These are phyloP conservation scores for Stigmatopora nigra DNA, from an alignment of 2,113 vertebrate species.

Conservation along the genomic window DNA sequence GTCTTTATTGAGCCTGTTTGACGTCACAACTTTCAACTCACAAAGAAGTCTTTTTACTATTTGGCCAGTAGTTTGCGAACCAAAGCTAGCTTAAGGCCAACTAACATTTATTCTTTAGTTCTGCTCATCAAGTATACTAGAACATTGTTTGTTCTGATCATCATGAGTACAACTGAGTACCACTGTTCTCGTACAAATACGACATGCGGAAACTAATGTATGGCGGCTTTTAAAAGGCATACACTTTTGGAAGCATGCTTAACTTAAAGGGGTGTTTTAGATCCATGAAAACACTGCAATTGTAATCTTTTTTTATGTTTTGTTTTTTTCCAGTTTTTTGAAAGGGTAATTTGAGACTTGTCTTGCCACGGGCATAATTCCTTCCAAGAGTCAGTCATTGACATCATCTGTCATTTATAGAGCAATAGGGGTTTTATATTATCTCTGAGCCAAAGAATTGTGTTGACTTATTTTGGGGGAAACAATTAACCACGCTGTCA, in stretches of 20 bases:
- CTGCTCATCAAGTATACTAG: conserved; percentile 78
- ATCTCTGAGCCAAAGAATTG: not conserved
- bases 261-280: not conserved
- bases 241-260: not conserved
- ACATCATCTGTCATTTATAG: not conserved
- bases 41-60: conserved; percentile 83
- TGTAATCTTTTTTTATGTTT: not conserved
- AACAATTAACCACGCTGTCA: conserved; percentile 14
- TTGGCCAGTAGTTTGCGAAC: conserved; percentile 82
- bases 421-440: not conserved
- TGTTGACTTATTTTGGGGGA: conserved; percentile 4
- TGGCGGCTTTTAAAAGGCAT: conserved; percentile 25
- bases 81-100: conserved; percentile 84
- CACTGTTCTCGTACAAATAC: conserved; percentile 62
- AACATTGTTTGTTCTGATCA: conserved; percentile 86
- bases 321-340: too few species aligned
- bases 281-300: not conserved
- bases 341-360: too few species aligned
- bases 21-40: conserved; percentile 83
- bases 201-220: conserved; percentile 56
- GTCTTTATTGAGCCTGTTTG: conserved; percentile 75
- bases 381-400: not conserved
- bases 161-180: conserved; percentile 69
- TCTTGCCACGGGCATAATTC: not conserved
- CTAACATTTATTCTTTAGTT: conserved; percentile 96